Evolutionary conservation across 2,113 vertebrate genomes (phyloP), one percentile per base, ranked within the genome.

Genomic region (Peromyscus maniculatus): DNA sequence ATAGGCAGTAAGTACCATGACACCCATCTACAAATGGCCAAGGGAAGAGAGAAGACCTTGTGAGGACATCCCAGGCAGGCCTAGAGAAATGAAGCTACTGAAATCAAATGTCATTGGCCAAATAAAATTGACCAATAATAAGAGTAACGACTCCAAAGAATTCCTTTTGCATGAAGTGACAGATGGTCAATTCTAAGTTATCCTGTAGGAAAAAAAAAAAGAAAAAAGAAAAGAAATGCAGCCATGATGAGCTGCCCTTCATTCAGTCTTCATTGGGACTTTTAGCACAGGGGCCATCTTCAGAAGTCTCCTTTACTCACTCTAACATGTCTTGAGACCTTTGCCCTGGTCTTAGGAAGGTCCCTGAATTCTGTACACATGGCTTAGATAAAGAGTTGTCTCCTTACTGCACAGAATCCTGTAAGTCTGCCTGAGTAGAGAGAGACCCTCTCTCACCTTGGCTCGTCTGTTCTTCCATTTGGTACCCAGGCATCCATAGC

Each of bases 101-200:
- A 91, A 74, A 84, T 36, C 46, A 87, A 79, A 80, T 52, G 22
- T 5, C 33, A 57, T 49, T 46, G 16, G 52, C 43, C 36, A 36
- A 97, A 78, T 55, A 43, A 95, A 92, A 93, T 72, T 96, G 83
- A 64, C 86, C 62, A 77, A 69, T 46, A 75, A 92, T n/a, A 88
- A 72, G 75, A 86, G 83, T 11, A 62, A 52, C 59, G 75, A 87
- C 2, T 24, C 36, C 59, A 21, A 87, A 96, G 26, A 69, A 57
- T 74, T 74, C 24, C 17, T 80, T 66, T 71, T 49, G 22, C 31
- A 69, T 75, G 36, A 89, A n/a, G 62, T 78, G 17, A 95, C 69
- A 69, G n/a, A 78, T 66, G 49, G 39, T 46, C 26, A 74, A 71
- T 91, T 91, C 43, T 67, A 88, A 79, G 64, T 69, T 74, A 82